Conservation (phyloP, 2,888 invertebrate species). For the Mechanitis messenoides region DNA sequence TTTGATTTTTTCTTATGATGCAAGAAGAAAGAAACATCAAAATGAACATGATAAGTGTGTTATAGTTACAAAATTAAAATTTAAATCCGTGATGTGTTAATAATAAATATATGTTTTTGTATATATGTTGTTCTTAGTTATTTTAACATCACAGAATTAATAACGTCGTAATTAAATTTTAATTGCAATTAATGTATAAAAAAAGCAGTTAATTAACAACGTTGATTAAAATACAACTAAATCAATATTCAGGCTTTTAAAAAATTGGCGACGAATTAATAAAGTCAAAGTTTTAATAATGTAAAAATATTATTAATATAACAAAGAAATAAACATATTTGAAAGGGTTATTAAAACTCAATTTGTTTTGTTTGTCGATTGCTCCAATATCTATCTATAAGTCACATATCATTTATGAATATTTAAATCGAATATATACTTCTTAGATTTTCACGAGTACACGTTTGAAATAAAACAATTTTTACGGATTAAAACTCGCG, state of each 20-base stretch:
- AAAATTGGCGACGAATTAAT: slow-evolving; percentile 28
- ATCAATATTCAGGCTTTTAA: slow-evolving; percentile 7
- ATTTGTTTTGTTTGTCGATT: too few species aligned
- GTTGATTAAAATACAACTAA: slow-evolving; percentile 10
- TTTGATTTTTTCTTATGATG: slow-evolving; percentile 89
- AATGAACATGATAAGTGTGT: slow-evolving; percentile 64
- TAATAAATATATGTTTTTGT: neutral
- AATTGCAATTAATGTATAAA: neutral
- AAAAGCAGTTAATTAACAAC: too few species aligned
- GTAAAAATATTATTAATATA: too few species aligned
- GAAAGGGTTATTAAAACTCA: too few species aligned
- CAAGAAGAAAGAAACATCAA: slow-evolving; percentile 78
- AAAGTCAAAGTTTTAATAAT: slow-evolving; percentile 9
- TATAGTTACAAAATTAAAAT: slow-evolving; percentile 24
- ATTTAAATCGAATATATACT: neutral
- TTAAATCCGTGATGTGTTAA: slow-evolving; percentile 25
- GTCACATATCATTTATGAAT: neutral
- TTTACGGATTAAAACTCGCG: too few species aligned
- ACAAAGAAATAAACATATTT: too few species aligned
- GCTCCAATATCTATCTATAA: too few species aligned
- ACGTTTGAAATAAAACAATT: too few species aligned
- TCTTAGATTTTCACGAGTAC: too few species aligned
- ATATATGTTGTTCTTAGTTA: neutral
- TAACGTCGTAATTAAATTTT: slow-evolving; percentile 12
- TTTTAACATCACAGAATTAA: slow-evolving; percentile 14